A percentile compares a stretch with the other conserved stretches of the same genome.
Conservation (phyloP, 2,797 vertebrate genomes). For the Selene dorsalis region DNA sequence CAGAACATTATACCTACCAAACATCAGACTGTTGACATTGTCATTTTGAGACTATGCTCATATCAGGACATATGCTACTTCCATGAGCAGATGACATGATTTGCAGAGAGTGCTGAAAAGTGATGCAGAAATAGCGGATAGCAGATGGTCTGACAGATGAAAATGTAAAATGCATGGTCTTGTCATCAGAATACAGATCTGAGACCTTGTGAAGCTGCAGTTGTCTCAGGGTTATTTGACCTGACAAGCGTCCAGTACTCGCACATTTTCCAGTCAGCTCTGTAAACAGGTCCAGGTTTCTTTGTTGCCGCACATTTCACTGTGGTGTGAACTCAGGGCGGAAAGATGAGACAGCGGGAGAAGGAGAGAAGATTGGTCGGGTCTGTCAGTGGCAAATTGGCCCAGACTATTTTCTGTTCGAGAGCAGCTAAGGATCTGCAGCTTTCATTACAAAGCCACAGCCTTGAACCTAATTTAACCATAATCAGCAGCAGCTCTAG, state of each 20-base stretch:
- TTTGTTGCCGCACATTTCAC: conserved; percentile 20
- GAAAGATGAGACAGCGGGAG: not conserved
- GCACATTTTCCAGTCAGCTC: not conserved
- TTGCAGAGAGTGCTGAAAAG: not conserved
- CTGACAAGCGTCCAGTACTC: conserved; percentile 17
- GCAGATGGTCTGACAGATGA: not conserved
- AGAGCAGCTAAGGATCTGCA: not conserved
- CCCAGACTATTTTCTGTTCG: not conserved
- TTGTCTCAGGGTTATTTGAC: conserved; percentile 10
- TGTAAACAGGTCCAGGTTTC: conserved; percentile 1
- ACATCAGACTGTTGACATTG: too few species aligned
- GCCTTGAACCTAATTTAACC: conserved; percentile 5
- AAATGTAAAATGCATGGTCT: not conserved
- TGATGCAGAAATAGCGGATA: not conserved
- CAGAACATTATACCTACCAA: too few species aligned
- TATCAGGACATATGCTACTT: not conserved
- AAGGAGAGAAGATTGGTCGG: not conserved
- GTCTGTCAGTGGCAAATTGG: not conserved
- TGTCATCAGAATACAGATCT: conserved; percentile 8
- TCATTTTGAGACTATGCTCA: too few species aligned
- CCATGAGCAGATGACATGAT: not conserved
- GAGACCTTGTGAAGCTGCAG: conserved; percentile 5
- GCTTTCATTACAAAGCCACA: not conserved
- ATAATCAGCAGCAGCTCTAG: not conserved
- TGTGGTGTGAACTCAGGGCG: not conserved